Conservation (phyloP, 2,888 invertebrate species). For the Plebejus argus region DNA sequence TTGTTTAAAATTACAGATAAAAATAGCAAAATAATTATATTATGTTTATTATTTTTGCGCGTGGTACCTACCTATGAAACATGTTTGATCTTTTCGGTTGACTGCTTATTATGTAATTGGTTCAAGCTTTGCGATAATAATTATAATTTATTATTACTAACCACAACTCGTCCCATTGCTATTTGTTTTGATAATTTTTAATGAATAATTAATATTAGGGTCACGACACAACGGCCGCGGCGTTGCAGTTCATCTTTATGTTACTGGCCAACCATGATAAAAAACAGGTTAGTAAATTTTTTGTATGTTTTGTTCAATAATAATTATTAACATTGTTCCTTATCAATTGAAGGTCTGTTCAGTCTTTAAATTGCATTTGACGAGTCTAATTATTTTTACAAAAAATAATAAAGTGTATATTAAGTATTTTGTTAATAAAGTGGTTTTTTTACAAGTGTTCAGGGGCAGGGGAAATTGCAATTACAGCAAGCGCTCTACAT, state of each 20-base stretch:
- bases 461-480: neutral
- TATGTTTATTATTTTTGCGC: no score
- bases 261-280: slow-evolving; percentile 65
- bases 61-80: neutral
- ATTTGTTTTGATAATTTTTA: neutral
- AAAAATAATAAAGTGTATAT: neutral
- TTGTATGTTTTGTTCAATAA: neutral
- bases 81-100: neutral
- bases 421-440: no score
- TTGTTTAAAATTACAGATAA: no score
- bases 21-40: no score
- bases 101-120: neutral
- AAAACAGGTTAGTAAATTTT: slow-evolving; percentile 50
- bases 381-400: neutral
- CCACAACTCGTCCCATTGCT: neutral
- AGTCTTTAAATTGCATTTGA: neutral
- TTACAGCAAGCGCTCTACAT: neutral
- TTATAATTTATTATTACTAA: neutral
- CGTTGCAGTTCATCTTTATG: slow-evolving; percentile 64
- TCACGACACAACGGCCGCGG: slow-evolving; percentile 75
- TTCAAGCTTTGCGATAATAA: neutral
- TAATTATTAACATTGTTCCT: neutral
- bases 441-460: neutral
- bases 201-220: slow-evolving; percentile 55
- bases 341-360: neutral